Base-by-base conservation (phyloP, 2,888 invertebrate genomes). In the Watsonalla cultraria region DNA sequence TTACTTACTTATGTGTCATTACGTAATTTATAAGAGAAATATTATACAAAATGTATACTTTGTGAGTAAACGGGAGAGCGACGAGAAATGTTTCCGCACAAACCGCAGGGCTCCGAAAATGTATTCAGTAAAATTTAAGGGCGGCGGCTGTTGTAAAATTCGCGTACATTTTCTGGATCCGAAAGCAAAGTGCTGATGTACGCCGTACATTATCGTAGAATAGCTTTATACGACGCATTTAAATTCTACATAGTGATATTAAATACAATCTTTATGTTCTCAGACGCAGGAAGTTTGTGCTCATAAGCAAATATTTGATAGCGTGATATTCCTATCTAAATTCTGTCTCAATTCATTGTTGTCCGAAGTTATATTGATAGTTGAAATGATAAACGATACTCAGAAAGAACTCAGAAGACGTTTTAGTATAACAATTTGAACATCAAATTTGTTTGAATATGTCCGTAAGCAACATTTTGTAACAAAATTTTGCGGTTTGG, bases 61-160 rank as follows among this genome's bases (percentile, higher is more conserved):
- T 64, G 62, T 68, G 63, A 68, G 70, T 72, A 77, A 73, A 75
- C 72, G 74, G 64, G 67, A 68, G 74, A 70, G 74, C 74, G 76
- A 79, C 65, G 73, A 66, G 73, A 77, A 76, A 78, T 78, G 74
- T 74, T 77, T 70, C 69, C 72, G 71, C 72, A 60, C 68, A 72
- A 79, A 80, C 82, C 80, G 68, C 82, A 78, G 74, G 70, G 65
- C 74, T 73, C 73, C 78, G 68, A 84, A 84, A 84, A 84, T 80
- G 79, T 82, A 81, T 83, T 74, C 70, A 77, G 74, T 76, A 68
- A 75, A 76, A 76, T 78, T 80, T 78, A 76, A 81, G 74, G 78
- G 64, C 61, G 54, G 68, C 11, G 42, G 5, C 42, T 42, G 70
- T 70, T 66, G 71, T 80, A 83, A 84, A 82, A 76, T 74, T 74